These are phyloP conservation scores for Caradrina kadenii DNA, from an alignment of 2,888 invertebrate species.

Conservation along the genomic window DNA sequence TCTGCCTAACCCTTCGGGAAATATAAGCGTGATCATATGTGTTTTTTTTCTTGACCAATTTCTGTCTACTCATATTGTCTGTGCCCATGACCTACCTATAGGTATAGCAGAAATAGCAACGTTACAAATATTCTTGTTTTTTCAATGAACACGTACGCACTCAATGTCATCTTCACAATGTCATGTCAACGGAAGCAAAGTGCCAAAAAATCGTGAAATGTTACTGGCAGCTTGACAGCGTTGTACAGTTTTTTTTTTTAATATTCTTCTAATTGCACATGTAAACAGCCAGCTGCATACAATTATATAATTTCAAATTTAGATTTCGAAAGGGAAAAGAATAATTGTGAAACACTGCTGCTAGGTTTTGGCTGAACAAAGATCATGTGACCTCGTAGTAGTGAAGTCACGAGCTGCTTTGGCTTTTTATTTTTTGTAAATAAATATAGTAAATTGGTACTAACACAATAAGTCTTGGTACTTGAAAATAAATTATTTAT, in stretches of 20 bases:
- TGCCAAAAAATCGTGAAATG: constrained; percentile 53
- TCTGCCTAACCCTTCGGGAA: no score
- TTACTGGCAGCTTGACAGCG: constrained; percentile 30
- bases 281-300: constrained; percentile 8
- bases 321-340: background rate
- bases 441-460: no score
- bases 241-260: background rate
- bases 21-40: no score
- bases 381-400: no score
- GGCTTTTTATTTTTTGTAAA: no score
- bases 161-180: constrained; percentile 47
- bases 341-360: no score
- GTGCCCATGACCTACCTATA: constrained; percentile 41
- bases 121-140: constrained; percentile 26
- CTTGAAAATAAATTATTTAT: no score
- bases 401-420: no score
- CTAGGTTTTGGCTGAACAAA: no score
- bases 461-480: no score
- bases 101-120: constrained; percentile 17
- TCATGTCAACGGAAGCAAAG: constrained; percentile 37
- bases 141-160: constrained; percentile 50
- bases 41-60: background rate
- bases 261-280: constrained; percentile 22
- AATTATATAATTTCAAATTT: constrained; percentile 3
- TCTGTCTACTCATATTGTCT: constrained; percentile 3